Evolutionary conservation across 2,797 vertebrate genomes (phyloP).

Genomic region (Lutjanus argentimaculatus): DNA sequence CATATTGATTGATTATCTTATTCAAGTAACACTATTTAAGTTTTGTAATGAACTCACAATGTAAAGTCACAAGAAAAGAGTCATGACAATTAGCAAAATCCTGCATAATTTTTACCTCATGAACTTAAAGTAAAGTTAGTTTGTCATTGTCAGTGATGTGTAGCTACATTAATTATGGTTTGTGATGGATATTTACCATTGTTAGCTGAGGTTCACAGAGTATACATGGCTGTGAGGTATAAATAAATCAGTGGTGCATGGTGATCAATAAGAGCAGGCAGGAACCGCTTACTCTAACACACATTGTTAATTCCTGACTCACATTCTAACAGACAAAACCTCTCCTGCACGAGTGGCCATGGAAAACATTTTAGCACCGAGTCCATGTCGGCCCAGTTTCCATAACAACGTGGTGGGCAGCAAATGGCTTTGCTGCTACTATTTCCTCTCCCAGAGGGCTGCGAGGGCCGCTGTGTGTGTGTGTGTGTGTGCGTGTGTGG

Average conservation of each 20-base stretch:
- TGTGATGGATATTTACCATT: background rate
- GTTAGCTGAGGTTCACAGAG: background rate
- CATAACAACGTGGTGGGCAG: conserved; percentile 82
- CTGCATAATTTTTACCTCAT: background rate
- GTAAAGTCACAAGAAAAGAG: background rate
- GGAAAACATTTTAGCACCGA: conserved; percentile 62
- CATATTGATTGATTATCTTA: too few relatives aligned
- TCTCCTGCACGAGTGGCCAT: conserved; percentile 55
- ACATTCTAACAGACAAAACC: conserved; percentile 52
- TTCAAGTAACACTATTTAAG: too few relatives aligned
- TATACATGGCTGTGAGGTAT: conserved; percentile 5
- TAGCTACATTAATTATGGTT: background rate
- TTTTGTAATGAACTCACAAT: background rate
- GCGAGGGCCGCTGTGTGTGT: conserved; percentile 14
- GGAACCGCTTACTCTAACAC: conserved; percentile 21
- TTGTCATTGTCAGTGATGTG: background rate
- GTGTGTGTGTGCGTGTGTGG: conserved; percentile 25
- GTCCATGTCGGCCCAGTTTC: conserved; percentile 75
- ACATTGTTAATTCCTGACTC: conserved; percentile 40
- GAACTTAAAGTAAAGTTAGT: background rate
- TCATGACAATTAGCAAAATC: background rate
- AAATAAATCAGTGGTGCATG: conserved; percentile 60
- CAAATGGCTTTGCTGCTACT: conserved; percentile 62
- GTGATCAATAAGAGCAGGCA: conserved; percentile 43
- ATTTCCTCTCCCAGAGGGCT: conserved; percentile 57